Conservation (phyloP, 2,888 invertebrate species). For the Dynastes tityus region DNA sequence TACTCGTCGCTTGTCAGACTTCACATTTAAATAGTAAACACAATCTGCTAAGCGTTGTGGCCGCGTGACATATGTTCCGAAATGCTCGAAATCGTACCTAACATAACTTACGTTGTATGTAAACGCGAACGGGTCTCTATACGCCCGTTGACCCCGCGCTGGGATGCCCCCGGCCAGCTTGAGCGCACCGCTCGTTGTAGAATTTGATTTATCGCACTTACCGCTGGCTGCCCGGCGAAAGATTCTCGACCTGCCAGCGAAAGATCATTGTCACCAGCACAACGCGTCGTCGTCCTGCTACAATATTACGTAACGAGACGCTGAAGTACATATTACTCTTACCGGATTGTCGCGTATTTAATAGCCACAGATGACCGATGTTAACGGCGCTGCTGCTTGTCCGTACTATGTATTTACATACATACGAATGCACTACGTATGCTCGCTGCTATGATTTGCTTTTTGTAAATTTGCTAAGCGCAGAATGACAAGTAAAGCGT, state of each 20-base stretch:
- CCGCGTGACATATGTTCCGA: not conserved
- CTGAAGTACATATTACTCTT: constrained; percentile 3
- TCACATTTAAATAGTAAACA: no score
- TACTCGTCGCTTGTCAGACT: no score
- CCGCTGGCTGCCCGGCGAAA: constrained; percentile 14
- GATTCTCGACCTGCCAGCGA: constrained; percentile 36
- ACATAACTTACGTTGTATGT: not conserved
- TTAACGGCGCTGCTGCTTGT: no score
- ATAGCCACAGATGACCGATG: not conserved
- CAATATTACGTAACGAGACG: constrained; percentile 38
- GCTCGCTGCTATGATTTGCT: no score
- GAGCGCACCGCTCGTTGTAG: constrained; percentile 23
- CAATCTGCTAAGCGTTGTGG: no score
- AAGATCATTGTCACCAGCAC: constrained; percentile 22
- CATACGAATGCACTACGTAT: no score
- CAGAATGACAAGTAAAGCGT: not conserved
- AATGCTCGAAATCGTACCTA: not conserved
- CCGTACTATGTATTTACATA: no score
- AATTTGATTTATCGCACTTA: constrained; percentile 49
- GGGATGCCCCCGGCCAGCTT: not conserved
- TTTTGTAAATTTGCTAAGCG: not conserved
- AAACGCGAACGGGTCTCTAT: not conserved
- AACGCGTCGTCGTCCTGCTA: constrained; percentile 10
- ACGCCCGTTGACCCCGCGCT: constrained; percentile 35
- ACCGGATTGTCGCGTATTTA: not conserved